These are phyloP conservation scores for Heliornis fulica DNA, from an alignment of 2,113 vertebrate genomes.

Conservation along the genomic window DNA sequence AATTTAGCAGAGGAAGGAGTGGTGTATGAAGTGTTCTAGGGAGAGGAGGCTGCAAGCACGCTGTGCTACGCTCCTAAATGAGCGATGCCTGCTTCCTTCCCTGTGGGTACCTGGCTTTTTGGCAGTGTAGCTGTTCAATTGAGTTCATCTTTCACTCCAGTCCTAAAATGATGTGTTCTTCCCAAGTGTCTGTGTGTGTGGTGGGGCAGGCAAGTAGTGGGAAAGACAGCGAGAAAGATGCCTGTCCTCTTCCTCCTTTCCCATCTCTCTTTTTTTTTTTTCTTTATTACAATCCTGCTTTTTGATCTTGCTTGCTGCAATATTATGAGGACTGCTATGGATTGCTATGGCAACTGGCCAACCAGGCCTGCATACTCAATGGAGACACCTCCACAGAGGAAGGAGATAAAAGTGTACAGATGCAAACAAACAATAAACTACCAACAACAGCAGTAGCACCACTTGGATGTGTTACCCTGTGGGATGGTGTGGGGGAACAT, in stretches of 20 bases:
- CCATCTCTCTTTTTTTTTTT: neutral
- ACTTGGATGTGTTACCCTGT: neutral
- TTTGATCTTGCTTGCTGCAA: constrained; percentile 61
- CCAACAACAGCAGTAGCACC: neutral
- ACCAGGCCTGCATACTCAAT: constrained; percentile 74
- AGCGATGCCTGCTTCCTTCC: neutral
- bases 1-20: neutral
- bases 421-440: constrained; percentile 1
- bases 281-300: neutral
- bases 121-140: neutral
- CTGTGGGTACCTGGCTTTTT: neutral
- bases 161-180: neutral
- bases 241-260: neutral
- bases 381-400: constrained; percentile 5
- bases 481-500: neutral
- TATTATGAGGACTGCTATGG: constrained; percentile 48
- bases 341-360: constrained; percentile 75
- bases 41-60: neutral
- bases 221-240: neutral
- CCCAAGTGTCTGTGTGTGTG: neutral
- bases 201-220: neutral
- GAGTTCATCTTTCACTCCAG: neutral
- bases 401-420: constrained; percentile 32
- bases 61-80: neutral
- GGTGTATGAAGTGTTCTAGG: neutral